Conservation (phyloP, 1,140 invertebrate species). For the Chelonus insularis region DNA sequence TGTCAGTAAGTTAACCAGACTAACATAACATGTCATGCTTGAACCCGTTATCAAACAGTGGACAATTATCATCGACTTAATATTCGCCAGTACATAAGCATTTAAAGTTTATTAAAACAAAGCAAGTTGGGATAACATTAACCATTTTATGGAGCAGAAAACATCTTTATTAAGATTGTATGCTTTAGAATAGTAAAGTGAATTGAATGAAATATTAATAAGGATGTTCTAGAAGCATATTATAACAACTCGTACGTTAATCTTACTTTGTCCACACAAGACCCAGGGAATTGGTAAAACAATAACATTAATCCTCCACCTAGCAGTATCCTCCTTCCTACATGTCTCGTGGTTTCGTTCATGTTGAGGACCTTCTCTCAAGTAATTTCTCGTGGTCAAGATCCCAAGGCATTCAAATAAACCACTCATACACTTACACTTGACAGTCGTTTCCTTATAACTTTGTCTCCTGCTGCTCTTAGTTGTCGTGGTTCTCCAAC, state of each 20-base stretch:
- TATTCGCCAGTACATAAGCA: neutral
- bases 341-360: constrained; percentile 34
- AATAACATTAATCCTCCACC: constrained; percentile 56
- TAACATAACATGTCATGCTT: neutral
- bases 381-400: constrained; percentile 56
- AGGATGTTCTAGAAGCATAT: neutral
- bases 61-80: neutral
- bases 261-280: constrained; percentile 39
- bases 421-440: constrained; percentile 38
- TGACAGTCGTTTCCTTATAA: neutral
- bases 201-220: neutral
- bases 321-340: constrained; percentile 35
- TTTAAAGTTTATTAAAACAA: neutral
- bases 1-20: constrained; percentile 36
- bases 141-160: neutral
- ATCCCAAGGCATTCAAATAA: constrained; percentile 46
- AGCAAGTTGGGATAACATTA: no score
- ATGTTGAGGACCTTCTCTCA: constrained; percentile 28
- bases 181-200: neutral
- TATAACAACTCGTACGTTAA: constrained; percentile 33
- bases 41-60: neutral
- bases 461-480: neutral
- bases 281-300: constrained; percentile 46
- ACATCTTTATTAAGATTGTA: no score
- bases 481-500: neutral